Conservation (phyloP, 2,888 invertebrate species). For the Galerucella nymphaeae region DNA sequence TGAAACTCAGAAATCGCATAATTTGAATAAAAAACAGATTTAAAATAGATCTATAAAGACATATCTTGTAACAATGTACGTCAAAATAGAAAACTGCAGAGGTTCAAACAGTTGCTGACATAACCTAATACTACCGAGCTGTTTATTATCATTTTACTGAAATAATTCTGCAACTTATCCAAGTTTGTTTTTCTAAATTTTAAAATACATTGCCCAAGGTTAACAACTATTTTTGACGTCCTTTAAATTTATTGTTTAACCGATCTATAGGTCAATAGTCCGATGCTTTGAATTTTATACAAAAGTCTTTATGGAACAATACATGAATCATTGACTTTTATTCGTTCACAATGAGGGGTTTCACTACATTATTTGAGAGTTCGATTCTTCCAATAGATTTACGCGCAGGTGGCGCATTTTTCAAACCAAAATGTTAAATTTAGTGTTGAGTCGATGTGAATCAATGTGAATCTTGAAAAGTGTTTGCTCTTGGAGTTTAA, state of each 20-base stretch:
- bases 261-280: conserved; percentile 29
- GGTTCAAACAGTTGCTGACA: too few relatives aligned
- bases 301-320: conserved; percentile 38
- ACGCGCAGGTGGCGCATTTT: conserved; percentile 40
- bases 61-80: background rate
- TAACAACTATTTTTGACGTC: conserved; percentile 18
- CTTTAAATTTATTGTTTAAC: conserved; percentile 21
- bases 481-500: background rate
- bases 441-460: background rate
- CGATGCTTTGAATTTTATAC: conserved; percentile 26
- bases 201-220: background rate
- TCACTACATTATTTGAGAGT: conserved; percentile 30
- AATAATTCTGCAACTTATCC: too few relatives aligned
- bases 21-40: background rate
- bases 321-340: conserved; percentile 35
- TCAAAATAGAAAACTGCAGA: too few relatives aligned
- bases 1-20: conserved; percentile 34
- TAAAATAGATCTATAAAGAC: background rate
- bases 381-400: conserved; percentile 36
- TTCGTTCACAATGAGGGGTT: conserved; percentile 26
- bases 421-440: conserved; percentile 27
- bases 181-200: too few relatives aligned
- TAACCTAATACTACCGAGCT: too few relatives aligned
- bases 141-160: too few relatives aligned
- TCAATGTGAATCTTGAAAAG: background rate